phyloP scores from a whole-genome alignment of 2,797 vertebrate species.

The Xenopus petersii region DNA sequence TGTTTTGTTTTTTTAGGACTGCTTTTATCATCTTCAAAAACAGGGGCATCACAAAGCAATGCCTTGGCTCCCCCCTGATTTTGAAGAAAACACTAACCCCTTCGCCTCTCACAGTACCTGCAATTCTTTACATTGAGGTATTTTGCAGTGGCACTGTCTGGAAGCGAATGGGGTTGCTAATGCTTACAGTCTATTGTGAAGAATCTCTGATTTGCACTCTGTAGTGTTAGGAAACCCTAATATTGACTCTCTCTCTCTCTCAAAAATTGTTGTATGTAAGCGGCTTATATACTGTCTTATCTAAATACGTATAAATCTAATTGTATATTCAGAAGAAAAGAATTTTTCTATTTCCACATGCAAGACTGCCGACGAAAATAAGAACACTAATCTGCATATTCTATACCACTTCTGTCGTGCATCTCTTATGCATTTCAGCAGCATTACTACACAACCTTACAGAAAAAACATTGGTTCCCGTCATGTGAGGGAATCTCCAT shows the following conservation, averaged over 20 bases:
- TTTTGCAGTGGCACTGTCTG: conserved; percentile 22
- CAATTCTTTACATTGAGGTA: conserved; percentile 27
- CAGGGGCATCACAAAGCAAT: conserved; percentile 41
- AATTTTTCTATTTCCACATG: conserved; percentile 82
- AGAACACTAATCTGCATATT: conserved; percentile 96
- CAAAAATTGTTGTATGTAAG: conserved; percentile 87
- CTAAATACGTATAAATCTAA: conserved; percentile 90
- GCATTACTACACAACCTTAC: conserved; percentile 53
- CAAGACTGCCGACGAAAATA: conserved; percentile 82
- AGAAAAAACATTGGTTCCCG: conserved; percentile 72
- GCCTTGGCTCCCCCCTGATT: conserved; percentile 45
- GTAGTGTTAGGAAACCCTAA: conserved; percentile 86
- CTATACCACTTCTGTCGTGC: conserved; percentile 79
- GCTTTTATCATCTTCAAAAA: conserved; percentile 63
- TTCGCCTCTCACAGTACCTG: conserved; percentile 29
- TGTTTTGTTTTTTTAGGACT: conserved; percentile 59
- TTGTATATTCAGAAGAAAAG: conserved; percentile 87
- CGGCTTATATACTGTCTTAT: conserved; percentile 89
- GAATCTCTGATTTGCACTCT: conserved; percentile 97
- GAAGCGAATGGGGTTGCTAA: conserved; percentile 56
- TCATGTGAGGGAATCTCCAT: conserved; percentile 79
- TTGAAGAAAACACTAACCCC: conserved; percentile 17
- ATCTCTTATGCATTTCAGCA: conserved; percentile 77
- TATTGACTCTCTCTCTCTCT: conserved; percentile 79
- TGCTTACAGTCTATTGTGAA: conserved; percentile 84